Evolutionary conservation across 2,113 vertebrate species (phyloP), one percentile per base, ranked within the genome.

Genomic region (Trogon melanurus): DNA sequence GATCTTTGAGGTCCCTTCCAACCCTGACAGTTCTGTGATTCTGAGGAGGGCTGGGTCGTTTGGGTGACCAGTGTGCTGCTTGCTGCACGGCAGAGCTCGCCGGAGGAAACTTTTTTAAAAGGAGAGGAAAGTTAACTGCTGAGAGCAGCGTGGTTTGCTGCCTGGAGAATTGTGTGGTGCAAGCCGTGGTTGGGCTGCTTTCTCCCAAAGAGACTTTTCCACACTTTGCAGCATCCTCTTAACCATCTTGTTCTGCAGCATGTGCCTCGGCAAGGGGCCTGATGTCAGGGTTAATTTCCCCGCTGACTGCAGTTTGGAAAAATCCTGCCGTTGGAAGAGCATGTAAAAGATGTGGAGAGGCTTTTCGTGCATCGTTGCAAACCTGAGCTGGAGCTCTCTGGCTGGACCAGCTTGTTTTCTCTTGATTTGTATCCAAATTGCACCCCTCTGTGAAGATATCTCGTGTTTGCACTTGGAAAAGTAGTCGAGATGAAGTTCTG

Each of bases 341-440:
- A 0, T 0, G 21, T 62, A 4, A 15, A 72, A 56, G 89, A 47
- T n/a, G n/a, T 16, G 74, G 72, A 38, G 47, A 30, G 56, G 51
- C 27, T 5, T 78, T 80, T 84, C 1, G 0, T 30, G 44, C 53
- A 9, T 71, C 10, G 0, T 58, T 7, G 1, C 27, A 16, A 64
- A 34, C 26, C 48, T 29, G 48, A 64, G 61, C 9, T 38, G 62
- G 61, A 85, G 38, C 50, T 27, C 32, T 71, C 36, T 75, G 20
- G 67, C 57, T 38, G 41, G 67, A 22, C n/a, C 11, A 22, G 27
- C 76, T 88, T 29, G 11, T 61, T 48, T 15, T 69, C 30, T 36
- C 13, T 22, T 58, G 62, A 8, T 65, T 82, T 69, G 41, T 27
- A 2, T 45, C 66, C 71, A 64, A 17, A 27, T 13, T 13, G 67